Evolutionary conservation across 2,888 invertebrate genomes (phyloP), one percentile per base, ranked within the genome.

Genomic region (Cyclophora punctaria): DNA sequence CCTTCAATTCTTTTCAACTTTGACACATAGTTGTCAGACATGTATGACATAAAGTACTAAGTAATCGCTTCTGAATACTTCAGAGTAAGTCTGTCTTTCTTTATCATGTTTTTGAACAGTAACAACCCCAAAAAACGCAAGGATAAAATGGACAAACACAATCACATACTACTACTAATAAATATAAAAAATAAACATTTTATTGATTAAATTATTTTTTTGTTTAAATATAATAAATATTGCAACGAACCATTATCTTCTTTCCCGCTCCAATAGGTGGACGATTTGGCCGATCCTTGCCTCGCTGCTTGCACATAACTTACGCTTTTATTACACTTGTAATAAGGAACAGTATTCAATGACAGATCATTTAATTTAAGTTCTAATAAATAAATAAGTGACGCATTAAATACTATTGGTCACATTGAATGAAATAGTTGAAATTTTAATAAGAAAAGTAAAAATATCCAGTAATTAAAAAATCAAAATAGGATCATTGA

Each of bases 301-400:
- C 87, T 80, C 57, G 88, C 88, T 87, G 88, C 88, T 79, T 88
- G 88, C 86, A 71, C 75, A 82, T 66, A 81, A 86, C 84, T 86
- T 75, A 78, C 69, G 55, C 71, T 66, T 75, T 83, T 76, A 80
- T 64, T 71, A 51, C 53, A 37, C 53, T 63, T 62, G 49, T 45
- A 34, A 48, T 62, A 66, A 47, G 49, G 46, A 53, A 56, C 45
- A 60, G 52, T 60, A 57, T 64, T 50, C 7, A 7, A 20, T 7
- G 42, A 4, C 5, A 41, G 6, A n/a, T 3, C n/a, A 7, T 41
- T 41, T 41, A 7, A 3, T 7, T 41, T 41, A 3, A 41, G 7
- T 4, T 7, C n/a, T 5, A 5, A 4, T 41, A 41, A 3, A n/a
- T 41, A 41, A 41, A 7, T 41, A 20, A 20, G 20, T 20, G 20